Evolutionary conservation across 2,797 vertebrate genomes (phyloP), one percentile per base, ranked within the genome.

Genomic region (Megalops cyprinoides): DNA sequence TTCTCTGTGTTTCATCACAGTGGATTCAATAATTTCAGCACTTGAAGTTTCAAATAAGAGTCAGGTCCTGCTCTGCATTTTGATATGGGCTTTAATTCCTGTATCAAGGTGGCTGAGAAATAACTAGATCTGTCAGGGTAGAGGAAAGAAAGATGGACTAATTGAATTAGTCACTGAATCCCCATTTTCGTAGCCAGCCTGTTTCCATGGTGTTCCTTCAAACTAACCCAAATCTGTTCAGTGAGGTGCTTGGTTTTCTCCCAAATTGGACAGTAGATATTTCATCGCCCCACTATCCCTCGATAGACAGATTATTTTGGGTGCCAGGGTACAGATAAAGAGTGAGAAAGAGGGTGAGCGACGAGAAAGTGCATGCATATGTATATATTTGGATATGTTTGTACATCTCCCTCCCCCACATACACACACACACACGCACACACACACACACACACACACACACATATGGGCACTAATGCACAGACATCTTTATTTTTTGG

Each of bases 21-120:
- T n/a, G 51, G 7, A 74, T 67, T 79, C 46, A 76, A 83, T 82
- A 74, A 62, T 69, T 77, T 49, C 53, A 4, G 34, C 76, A 81
- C 81, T 79, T 42, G 48, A 71, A 79, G 46, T 49, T 67, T 69
- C 60, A 79, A 48, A 69, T 67, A 23, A 51, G 44, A 39, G 46
- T 31, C 56, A 37, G 58, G 39, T 39, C 39, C 15, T 55, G 39
- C 28, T 74, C 76, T 71, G 42, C 42, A 58, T 65, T 53, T 42
- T 31, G n/a, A 76, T 65, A 25, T 48, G 18, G 15, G 65, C 49
- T 79, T 84, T 81, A 62, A 79, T 79, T 85, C 83, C 55, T 49
- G 81, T 51, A 80, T 75, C 77, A 79, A 79, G 46, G 62, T 76
- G 76, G 62, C 73, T 79, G 73, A 73, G 75, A 83, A 77, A 77